Evolutionary conservation across 2,113 vertebrate genomes (phyloP).

Genomic region (Neomonachus schauinslandi): DNA sequence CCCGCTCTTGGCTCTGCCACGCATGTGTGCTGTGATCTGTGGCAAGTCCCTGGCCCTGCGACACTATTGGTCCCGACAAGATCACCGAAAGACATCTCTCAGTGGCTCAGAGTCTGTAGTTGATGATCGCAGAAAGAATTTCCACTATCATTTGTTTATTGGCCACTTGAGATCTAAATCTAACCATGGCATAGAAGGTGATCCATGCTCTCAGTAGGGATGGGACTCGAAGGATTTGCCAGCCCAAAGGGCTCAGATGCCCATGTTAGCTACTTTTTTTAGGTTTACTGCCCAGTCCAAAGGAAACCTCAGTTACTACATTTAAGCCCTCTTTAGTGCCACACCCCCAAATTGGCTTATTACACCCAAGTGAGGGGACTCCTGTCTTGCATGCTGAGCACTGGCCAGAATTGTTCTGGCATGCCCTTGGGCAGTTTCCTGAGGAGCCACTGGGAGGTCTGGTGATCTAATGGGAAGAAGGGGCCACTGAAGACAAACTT

Average conservation of each 20-base stretch:
- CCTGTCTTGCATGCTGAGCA: background rate
- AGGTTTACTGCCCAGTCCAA: background rate
- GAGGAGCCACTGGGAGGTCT: background rate
- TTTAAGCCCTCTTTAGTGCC: background rate
- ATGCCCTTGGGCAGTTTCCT: background rate
- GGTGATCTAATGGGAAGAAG: background rate
- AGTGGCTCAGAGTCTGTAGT: background rate
- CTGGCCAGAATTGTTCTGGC: background rate
- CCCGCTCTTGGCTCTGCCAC: background rate
- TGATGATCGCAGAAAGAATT: background rate
- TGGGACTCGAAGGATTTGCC: background rate
- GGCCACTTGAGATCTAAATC: background rate
- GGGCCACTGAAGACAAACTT: background rate
- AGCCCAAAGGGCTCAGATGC: background rate
- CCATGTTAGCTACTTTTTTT: background rate
- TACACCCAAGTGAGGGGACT: background rate
- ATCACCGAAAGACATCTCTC: background rate
- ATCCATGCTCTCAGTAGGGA: background rate
- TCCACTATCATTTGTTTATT: background rate
- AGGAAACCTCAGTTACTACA: background rate
- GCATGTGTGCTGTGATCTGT: background rate
- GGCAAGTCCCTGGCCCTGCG: background rate
- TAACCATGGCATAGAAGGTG: background rate
- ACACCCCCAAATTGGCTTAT: background rate
- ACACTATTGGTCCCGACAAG: background rate